These are phyloP conservation scores for Lasaia peninsularis DNA, from an alignment of 1,140 invertebrate species.

Conservation along the genomic window DNA sequence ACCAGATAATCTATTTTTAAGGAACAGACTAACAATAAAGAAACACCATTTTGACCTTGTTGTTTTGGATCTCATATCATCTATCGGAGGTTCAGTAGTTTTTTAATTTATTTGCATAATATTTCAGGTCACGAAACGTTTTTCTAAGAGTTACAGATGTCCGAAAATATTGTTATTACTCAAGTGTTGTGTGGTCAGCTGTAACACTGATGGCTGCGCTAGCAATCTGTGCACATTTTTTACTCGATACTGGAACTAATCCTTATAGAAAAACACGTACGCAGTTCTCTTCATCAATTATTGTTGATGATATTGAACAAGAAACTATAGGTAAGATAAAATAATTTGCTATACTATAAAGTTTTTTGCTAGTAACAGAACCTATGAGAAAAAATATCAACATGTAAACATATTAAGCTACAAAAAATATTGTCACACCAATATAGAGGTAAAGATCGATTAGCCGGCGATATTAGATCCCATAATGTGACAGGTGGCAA, in stretches of 20 bases:
- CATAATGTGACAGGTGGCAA: too few species aligned
- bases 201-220: conserved; percentile 83
- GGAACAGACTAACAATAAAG: too few species aligned
- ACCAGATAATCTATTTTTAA: too few species aligned
- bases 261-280: conserved; percentile 67
- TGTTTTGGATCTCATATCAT: too few species aligned
- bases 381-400: too few species aligned
- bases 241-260: conserved; percentile 82
- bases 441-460: too few species aligned
- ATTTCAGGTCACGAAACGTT: conserved; percentile 86
- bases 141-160: conserved; percentile 89
- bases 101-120: conserved; percentile 18
- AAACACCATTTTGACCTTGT: too few species aligned
- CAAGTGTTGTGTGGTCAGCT: conserved; percentile 86
- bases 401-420: too few species aligned
- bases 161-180: conserved; percentile 91
- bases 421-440: too few species aligned
- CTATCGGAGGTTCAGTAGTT: background rate
- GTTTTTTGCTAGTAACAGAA: conserved; percentile 8
- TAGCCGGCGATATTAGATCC: too few species aligned
- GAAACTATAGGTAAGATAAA: conserved; percentile 80
- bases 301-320: conserved; percentile 77
- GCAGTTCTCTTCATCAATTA: conserved; percentile 57
- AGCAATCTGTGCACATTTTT: conserved; percentile 88
- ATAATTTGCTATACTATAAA: too few species aligned